Base-by-base conservation (phyloP, 2,888 invertebrate species). In the Strigamia maritima region DNA sequence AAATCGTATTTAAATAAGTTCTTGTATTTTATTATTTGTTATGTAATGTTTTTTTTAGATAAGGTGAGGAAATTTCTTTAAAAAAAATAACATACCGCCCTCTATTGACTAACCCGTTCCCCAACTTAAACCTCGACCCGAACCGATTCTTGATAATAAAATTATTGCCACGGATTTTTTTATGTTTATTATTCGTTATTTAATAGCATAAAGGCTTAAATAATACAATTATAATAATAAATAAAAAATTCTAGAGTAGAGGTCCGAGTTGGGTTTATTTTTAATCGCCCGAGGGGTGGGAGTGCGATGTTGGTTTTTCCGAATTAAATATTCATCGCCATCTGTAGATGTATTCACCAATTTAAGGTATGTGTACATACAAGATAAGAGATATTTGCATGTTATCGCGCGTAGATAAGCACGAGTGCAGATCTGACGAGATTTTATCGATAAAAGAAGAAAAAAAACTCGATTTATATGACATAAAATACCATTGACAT, bases 261-360 rank as follows among this genome's bases (percentile, higher is more conserved):
- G n/a, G 54, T 4, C 44, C 3, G 1, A n/a, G 54, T 54, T 19
- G 54, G 22, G 54, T 54, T 54, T 54, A 54, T 54, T 70, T 70
- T 49, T 26, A 28, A 28, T 70, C 26, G 12, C 28, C 14, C n/a
- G 70, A 26, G 26, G 70, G 26, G 70, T 26, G 26, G 70, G 70
- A 70, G 70, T 70, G 70, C 12, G 28, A 70, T 70, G 70, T 12
- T 26, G 26, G 70, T 16, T 10, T 70, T 70, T 28, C 70, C 70
- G 4, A 70, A 28, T 70, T 70, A 26, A 70, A 70, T 70, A 70
- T 70, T 54, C 70, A 70, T 28, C 70, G n/a, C 70, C 70, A 70
- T 70, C 70, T 70, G 70, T 28, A 28, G 12, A 70, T 70, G 14
- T 26, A 70, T 70, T 70, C 70, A 70, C n/a, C 70, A 70, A 70